Percentiles rank a stretch among this genome's conserved stretches.
phyloP scores from a whole-genome alignment of 2,888 invertebrate genomes.

The Myathropa florea region DNA sequence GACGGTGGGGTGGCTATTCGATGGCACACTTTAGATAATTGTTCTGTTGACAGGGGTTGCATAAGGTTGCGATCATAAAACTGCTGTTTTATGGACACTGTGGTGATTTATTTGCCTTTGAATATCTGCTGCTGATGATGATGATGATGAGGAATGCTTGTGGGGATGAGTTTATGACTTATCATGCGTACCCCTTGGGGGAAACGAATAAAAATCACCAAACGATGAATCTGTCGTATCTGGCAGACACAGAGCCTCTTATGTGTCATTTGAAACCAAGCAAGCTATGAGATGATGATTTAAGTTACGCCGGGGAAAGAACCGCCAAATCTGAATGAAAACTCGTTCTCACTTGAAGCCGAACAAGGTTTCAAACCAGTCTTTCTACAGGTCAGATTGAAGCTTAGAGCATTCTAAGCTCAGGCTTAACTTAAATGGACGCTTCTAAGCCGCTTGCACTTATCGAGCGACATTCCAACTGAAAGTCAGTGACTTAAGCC shows the following conservation, averaged over 20 bases:
- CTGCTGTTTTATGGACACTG: slow-evolving; percentile 2
- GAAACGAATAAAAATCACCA: too few species aligned
- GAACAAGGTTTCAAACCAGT: too few species aligned
- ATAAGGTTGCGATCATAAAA: not conserved
- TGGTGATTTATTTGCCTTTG: not conserved
- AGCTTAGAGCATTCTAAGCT: not conserved
- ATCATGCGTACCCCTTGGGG: not conserved
- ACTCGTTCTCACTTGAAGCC: too few species aligned
- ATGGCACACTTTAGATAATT: not conserved
- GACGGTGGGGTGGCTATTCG: slow-evolving; percentile 1
- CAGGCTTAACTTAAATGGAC: not conserved
- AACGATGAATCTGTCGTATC: too few species aligned
- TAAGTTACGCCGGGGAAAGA: too few species aligned
- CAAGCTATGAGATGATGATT: too few species aligned
- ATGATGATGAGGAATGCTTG: not conserved
- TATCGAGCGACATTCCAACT: not conserved
- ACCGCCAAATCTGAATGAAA: too few species aligned
- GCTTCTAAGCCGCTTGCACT: not conserved
- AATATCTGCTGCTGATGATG: not conserved
- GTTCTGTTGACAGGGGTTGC: slow-evolving; percentile 9
- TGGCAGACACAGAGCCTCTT: too few species aligned
- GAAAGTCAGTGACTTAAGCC: not conserved
- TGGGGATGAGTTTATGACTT: not conserved
- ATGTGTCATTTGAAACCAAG: too few species aligned
- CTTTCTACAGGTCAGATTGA: not conserved